Conservation (phyloP, 2,113 vertebrate species). For the Riparia riparia region DNA sequence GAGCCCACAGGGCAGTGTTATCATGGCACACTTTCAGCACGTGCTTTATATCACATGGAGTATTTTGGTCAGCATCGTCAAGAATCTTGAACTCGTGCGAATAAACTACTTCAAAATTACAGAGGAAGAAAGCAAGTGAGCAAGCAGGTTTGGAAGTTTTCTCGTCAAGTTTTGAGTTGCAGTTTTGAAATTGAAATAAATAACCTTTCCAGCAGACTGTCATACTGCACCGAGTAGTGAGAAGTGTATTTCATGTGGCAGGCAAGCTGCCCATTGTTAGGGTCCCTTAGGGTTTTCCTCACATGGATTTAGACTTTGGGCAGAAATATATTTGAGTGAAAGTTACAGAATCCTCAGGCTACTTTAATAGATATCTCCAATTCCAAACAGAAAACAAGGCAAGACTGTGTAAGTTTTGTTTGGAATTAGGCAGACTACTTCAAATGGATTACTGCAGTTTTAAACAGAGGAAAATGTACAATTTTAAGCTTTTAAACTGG, state of each 20-base stretch:
- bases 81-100: background rate
- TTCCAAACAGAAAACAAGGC: background rate
- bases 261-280: background rate
- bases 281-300: background rate
- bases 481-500: background rate
- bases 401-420: background rate
- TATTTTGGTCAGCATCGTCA: background rate
- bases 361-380: background rate
- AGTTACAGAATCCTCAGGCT: background rate
- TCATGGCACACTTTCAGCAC: background rate
- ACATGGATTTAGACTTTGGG: background rate
- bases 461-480: background rate
- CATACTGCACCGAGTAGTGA: background rate
- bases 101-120: background rate
- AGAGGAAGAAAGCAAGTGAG: background rate
- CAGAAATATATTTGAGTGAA: background rate
- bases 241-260: background rate
- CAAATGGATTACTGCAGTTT: background rate
- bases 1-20: background rate
- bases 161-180: background rate
- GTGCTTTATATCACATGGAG: background rate
- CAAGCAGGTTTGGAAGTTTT: background rate
- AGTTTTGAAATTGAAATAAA: background rate
- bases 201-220: background rate
- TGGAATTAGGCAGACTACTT: background rate